A percentile compares a stretch with the other conserved stretches of the same genome.
These are phyloP conservation scores for Phytoseiulus persimilis DNA, from an alignment of 2,888 invertebrate genomes.

Conservation along the genomic window DNA sequence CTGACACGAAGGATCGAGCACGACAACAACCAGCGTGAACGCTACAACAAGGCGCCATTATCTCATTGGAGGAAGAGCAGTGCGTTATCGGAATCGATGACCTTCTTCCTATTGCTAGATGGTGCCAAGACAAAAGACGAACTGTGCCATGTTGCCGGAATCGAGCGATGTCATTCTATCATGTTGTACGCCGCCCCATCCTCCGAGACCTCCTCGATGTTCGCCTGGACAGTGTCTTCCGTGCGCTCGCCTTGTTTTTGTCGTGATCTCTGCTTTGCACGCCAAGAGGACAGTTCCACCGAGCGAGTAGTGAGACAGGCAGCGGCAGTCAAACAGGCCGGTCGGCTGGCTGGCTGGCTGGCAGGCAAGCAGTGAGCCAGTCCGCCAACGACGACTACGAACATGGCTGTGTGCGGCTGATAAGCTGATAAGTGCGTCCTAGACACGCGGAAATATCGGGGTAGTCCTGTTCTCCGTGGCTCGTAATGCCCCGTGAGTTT, in stretches of 20 bases:
- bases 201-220: neutral
- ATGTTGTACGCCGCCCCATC: neutral
- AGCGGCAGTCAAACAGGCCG: too few species aligned
- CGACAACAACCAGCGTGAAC: neutral
- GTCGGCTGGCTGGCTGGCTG: too few species aligned
- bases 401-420: slow-evolving; percentile 5
- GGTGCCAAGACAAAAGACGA: neutral
- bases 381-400: neutral
- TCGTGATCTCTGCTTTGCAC: neutral
- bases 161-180: neutral
- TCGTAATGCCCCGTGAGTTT: neutral
- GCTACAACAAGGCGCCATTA: neutral
- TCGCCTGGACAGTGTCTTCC: neutral
- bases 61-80: neutral
- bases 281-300: neutral
- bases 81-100: neutral
- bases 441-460: neutral
- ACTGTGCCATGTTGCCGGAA: neutral
- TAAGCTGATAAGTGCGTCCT: neutral
- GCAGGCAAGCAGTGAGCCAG: neutral
- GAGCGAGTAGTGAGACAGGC: too few species aligned
- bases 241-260: neutral
- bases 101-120: neutral
- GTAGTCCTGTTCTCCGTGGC: neutral
- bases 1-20: neutral